Percentiles rank a stretch among this genome's conserved stretches.
Conservation (phyloP, 53 echinoderm and acorn worm genomes). For the Actinopyga echinites region DNA sequence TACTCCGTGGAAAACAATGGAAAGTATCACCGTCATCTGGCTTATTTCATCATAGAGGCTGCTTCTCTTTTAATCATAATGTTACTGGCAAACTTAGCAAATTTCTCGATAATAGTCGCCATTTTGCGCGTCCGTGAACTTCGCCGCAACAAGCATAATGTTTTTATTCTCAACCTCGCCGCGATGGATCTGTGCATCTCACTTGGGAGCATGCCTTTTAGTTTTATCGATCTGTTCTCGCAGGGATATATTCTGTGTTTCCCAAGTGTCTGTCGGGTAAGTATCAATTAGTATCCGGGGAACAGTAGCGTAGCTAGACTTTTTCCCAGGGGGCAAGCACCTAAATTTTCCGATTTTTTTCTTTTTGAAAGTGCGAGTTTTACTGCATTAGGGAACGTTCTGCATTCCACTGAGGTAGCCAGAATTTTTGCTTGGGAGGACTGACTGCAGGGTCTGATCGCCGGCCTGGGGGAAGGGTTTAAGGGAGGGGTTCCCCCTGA, state of each 20-base stretch:
- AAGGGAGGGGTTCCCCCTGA: no score
- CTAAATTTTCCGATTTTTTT: no score
- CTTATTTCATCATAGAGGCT: background rate
- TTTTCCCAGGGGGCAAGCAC: no score
- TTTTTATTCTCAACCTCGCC: background rate
- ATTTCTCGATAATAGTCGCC: background rate
- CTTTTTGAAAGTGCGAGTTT: no score
- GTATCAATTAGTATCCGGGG: background rate
- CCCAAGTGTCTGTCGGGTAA: background rate
- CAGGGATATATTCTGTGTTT: background rate
- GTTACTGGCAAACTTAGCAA: background rate
- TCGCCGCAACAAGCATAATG: background rate
- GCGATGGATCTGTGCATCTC: slow-evolving; percentile 1
- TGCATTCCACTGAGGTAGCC: no score
- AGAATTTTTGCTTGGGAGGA: no score
- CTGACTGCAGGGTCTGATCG: no score
- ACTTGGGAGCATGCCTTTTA: slow-evolving; percentile 26
- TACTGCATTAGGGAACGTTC: no score
- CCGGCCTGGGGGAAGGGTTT: no score
- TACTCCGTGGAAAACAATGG: background rate
- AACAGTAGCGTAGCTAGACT: no score
- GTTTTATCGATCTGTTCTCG: background rate
- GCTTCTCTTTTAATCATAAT: background rate
- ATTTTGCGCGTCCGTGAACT: slow-evolving; percentile 2
- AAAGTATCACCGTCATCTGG: background rate